These are phyloP conservation scores for Zhengitettix transpicula DNA, from an alignment of 2,888 invertebrate species.

Conservation along the genomic window DNA sequence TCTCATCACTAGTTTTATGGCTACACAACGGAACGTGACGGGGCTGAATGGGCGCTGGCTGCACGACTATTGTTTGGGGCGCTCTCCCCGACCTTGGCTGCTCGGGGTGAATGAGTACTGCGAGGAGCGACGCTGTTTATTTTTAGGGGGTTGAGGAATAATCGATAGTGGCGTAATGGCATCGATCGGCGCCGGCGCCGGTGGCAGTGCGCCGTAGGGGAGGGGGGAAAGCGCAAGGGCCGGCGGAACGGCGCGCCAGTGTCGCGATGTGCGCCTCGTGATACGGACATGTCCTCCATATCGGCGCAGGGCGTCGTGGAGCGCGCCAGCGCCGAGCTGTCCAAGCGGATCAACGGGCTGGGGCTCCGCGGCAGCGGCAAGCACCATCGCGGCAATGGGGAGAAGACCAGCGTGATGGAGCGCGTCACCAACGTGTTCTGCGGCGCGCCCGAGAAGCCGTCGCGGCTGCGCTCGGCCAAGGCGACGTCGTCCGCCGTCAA, in stretches of 20 bases:
- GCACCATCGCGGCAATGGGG: conserved; percentile 24
- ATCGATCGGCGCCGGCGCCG: conserved; percentile 1
- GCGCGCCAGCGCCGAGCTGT: conserved; percentile 76
- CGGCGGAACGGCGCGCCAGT: conserved; percentile 6
- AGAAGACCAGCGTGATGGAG: conserved; percentile 61
- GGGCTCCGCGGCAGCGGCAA: conserved; percentile 47
- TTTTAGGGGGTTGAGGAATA: neutral
- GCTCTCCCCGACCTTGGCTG: neutral
- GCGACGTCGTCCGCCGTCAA: conserved; percentile 15
- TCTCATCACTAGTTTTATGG: too few relatives aligned
- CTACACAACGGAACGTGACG: neutral
- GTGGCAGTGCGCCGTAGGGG: neutral
- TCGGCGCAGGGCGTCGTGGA: conserved; percentile 83
- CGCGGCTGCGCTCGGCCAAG: conserved; percentile 21
- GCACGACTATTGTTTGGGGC: neutral
- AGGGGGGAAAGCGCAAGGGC: neutral
- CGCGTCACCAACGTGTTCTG: conserved; percentile 75
- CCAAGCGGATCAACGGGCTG: conserved; percentile 74
- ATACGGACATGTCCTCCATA: conserved; percentile 38
- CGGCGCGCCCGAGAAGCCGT: conserved; percentile 40
- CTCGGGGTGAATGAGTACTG: neutral
- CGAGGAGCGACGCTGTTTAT: neutral
- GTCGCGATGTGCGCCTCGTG: neutral
- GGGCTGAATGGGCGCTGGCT: neutral
- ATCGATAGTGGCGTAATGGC: neutral